Percentiles rank a stretch among this genome's conserved stretches.
These are phyloP conservation scores for Erebia palarica DNA, from an alignment of 2,888 invertebrate genomes.

Conservation along the genomic window DNA sequence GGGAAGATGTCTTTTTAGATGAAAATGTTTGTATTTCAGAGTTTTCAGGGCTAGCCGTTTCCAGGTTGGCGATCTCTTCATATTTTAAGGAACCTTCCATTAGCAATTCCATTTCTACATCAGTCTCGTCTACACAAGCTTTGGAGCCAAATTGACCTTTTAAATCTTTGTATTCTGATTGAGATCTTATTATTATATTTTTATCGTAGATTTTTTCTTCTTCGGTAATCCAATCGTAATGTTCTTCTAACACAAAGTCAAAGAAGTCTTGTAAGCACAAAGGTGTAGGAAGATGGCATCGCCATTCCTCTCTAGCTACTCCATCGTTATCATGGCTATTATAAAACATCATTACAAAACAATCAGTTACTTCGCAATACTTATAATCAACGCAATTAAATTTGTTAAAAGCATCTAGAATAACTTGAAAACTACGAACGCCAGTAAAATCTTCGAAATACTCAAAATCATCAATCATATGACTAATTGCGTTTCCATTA, in stretches of 20 bases:
- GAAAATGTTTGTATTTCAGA: slow-evolving; percentile 39
- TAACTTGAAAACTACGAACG: slow-evolving; percentile 59
- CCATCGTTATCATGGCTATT: slow-evolving; percentile 70
- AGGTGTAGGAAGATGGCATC: slow-evolving; percentile 73
- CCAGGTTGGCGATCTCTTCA: slow-evolving; percentile 51
- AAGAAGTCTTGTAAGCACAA: slow-evolving; percentile 80
- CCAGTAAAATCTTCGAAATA: slow-evolving; percentile 70
- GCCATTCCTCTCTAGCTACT: slow-evolving; percentile 70
- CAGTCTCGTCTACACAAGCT: slow-evolving; percentile 60
- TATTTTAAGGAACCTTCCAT: slow-evolving; percentile 74
- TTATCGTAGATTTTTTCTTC: slow-evolving; percentile 67
- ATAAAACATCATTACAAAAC: slow-evolving; percentile 69
- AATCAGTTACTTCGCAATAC: slow-evolving; percentile 73
- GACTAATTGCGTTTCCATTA: slow-evolving; percentile 55
- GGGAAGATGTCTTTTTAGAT: slow-evolving; percentile 49
- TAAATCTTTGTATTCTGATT: slow-evolving; percentile 53
- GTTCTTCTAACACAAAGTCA: slow-evolving; percentile 76
- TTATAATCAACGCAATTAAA: slow-evolving; percentile 75
- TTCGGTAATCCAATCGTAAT: slow-evolving; percentile 73
- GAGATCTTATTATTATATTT: slow-evolving; percentile 47
- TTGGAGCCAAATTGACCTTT: slow-evolving; percentile 47
- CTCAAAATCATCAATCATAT: slow-evolving; percentile 70
- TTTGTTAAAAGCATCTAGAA: slow-evolving; percentile 63
- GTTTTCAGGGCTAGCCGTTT: slow-evolving; percentile 45
- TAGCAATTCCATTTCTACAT: slow-evolving; percentile 63